Percentiles rank a stretch among this genome's conserved stretches.
These are phyloP conservation scores for Cylas formicarius DNA, from an alignment of 1,140 invertebrate species.

Conservation along the genomic window DNA sequence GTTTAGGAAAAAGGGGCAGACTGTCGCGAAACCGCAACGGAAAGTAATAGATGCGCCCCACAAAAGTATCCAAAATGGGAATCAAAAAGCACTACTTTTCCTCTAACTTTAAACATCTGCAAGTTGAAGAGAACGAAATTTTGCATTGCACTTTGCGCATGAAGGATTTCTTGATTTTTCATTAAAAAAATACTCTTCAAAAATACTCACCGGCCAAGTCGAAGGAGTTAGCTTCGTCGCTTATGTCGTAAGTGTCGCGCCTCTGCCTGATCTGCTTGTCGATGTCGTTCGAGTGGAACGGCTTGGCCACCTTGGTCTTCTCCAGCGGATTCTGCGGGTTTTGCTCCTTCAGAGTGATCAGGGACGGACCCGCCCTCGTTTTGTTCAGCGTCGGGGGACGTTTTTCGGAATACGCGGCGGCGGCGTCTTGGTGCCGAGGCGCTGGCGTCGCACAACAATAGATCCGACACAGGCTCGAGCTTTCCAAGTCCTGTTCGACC, in stretches of 20 bases:
- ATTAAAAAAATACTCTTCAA: constrained; percentile 4
- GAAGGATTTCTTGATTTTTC: too few species aligned
- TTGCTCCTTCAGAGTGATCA: constrained; percentile 7
- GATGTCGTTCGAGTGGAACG: constrained; percentile 38
- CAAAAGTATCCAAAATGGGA: too few species aligned
- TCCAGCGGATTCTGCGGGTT: constrained; percentile 18
- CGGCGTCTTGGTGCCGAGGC: not conserved
- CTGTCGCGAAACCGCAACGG: too few species aligned
- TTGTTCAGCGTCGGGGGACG: constrained; percentile 17
- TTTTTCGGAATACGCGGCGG: constrained; percentile 23
- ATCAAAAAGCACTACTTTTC: too few species aligned
- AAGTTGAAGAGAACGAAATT: not conserved
- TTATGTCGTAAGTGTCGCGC: constrained; percentile 30
- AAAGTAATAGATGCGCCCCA: too few species aligned
- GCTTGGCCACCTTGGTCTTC: constrained; percentile 32
- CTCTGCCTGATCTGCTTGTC: constrained; percentile 34
- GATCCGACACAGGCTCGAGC: constrained; percentile 31
- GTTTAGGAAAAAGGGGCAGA: too few species aligned
- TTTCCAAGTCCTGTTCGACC: constrained; percentile 32
- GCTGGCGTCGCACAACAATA: constrained; percentile 33
- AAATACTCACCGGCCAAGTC: constrained; percentile 15
- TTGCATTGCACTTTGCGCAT: constrained; percentile 2
- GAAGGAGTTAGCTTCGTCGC: constrained; percentile 29
- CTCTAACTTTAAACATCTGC: too few species aligned
- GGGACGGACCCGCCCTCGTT: constrained; percentile 18